Conservation (phyloP, 2,113 vertebrate genomes). For the Thryonomys swinderianus region DNA sequence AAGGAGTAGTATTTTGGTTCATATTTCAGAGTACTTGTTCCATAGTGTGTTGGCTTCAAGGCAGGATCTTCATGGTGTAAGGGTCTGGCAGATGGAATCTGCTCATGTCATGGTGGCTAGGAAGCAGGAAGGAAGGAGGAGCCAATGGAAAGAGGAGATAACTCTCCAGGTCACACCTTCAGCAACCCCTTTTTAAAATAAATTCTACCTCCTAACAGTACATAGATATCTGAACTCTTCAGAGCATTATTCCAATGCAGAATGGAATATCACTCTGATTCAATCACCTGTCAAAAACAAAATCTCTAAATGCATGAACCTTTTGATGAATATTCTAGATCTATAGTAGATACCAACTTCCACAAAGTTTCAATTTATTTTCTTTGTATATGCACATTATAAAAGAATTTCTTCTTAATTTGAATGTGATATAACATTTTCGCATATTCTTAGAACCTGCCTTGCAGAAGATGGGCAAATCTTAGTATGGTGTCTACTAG, state of each 20-base stretch:
- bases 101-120: not conserved
- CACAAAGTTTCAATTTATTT: not conserved
- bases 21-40: not conserved
- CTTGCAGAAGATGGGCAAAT: not conserved
- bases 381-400: not conserved
- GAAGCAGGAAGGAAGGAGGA: not conserved
- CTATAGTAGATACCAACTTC: not conserved
- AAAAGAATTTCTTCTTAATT: slow-evolving; percentile 16
- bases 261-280: not conserved
- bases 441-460: not conserved
- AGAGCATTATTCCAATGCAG: not conserved
- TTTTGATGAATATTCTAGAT: not conserved
- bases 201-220: not conserved
- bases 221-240: not conserved
- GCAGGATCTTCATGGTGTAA: not conserved
- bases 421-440: not conserved
- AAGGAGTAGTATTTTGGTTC: not conserved
- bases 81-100: not conserved
- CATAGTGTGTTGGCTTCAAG: not conserved
- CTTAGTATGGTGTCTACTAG: not conserved
- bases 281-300: not conserved
- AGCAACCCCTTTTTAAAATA: not conserved
- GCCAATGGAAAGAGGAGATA: not conserved
- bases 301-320: not conserved
- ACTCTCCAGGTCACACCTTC: not conserved